Evolutionary conservation across 1,140 invertebrate species (phyloP), one percentile per base, ranked within the genome.

Genomic region (Plectrocnemia conspersa): DNA sequence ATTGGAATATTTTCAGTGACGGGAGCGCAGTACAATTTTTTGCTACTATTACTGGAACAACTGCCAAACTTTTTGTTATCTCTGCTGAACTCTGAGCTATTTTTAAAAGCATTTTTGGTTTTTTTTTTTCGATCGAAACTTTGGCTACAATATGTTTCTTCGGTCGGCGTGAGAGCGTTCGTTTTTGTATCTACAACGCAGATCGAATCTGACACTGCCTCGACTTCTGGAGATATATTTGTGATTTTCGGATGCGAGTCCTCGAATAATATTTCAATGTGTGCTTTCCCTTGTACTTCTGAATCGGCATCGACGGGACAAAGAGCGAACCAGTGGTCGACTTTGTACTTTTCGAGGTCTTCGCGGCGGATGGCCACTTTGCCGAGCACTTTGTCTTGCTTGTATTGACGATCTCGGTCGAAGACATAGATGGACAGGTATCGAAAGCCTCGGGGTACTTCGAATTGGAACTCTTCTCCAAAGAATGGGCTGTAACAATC

Each of bases 401-500:
- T 91, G 66, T 86, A 77, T 64, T 86, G 82, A 58, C 81, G 73
- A 65, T 91, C 89, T 58, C 86, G 76, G 64, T 91, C 89, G 71
- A 88, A 91, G 52, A 93, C 82, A 72, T 92, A 92, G 64, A 93
- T 83, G 45, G 87, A 89, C 22, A 95, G 77, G 70, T 86, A 89
- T 59, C 91, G 82, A 73, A 94, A 95, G 66, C 85, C 82, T 64
- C 89, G 76, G 49, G 91, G 91, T 52, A 95, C 89, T 67, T 93
- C 89, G 66, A 93, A 93, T 67, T 91, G 85, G 76, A 92, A 93
- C 69, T 95, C 91, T 71, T 93, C 90, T 45, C 89, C 89, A 70
- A 92, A 93, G 73, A 93, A 94, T 61, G 91, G 90, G 68, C 89
- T 91, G 75, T n/a, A n/a, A n/a, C n/a, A n/a, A n/a, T n/a, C n/a